phyloP scores from a whole-genome alignment of 2,797 vertebrate genomes.

The Varecia variegata region DNA sequence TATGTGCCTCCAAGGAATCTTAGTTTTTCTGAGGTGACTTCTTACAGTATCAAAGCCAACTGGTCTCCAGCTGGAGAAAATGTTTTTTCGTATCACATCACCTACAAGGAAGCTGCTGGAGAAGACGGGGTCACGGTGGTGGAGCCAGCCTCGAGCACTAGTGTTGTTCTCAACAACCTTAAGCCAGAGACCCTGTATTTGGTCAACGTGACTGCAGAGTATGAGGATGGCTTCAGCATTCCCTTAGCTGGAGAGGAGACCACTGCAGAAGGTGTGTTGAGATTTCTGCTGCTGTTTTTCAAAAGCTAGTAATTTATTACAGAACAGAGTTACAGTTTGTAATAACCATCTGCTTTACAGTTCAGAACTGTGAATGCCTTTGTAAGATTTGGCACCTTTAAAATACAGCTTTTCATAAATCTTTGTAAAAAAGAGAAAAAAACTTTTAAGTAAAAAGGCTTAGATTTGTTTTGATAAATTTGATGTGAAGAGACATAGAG shows the following conservation, averaged over 20 bases:
- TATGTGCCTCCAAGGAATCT: slow-evolving; percentile 89
- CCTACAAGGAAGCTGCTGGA: slow-evolving; percentile 87
- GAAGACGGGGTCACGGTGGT: slow-evolving; percentile 89
- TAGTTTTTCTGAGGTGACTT: slow-evolving; percentile 90
- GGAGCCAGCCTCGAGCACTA: slow-evolving; percentile 88
- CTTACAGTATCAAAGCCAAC: slow-evolving; percentile 90
- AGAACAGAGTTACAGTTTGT: not conserved
- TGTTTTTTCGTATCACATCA: slow-evolving; percentile 89
- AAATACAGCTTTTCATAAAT: not conserved
- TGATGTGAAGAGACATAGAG: not conserved
- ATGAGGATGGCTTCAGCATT: slow-evolving; percentile 90
- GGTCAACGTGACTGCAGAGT: slow-evolving; percentile 92
- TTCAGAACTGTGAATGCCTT: not conserved
- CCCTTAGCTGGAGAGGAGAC: slow-evolving; percentile 90
- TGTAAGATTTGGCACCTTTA: not conserved
- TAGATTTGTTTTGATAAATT: slow-evolving; percentile 14
- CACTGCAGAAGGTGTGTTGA: slow-evolving; percentile 90
- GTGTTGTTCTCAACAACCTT: slow-evolving; percentile 88
- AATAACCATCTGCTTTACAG: slow-evolving; percentile 16
- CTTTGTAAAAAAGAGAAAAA: slow-evolving; percentile 8
- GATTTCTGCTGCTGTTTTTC: not conserved
- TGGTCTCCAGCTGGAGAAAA: slow-evolving; percentile 89
- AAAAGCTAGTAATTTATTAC: not conserved
- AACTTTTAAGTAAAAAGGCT: not conserved
- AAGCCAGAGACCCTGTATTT: slow-evolving; percentile 92